These are phyloP conservation scores for Callimorpha dominula DNA, from an alignment of 2,888 invertebrate genomes.

Conservation along the genomic window DNA sequence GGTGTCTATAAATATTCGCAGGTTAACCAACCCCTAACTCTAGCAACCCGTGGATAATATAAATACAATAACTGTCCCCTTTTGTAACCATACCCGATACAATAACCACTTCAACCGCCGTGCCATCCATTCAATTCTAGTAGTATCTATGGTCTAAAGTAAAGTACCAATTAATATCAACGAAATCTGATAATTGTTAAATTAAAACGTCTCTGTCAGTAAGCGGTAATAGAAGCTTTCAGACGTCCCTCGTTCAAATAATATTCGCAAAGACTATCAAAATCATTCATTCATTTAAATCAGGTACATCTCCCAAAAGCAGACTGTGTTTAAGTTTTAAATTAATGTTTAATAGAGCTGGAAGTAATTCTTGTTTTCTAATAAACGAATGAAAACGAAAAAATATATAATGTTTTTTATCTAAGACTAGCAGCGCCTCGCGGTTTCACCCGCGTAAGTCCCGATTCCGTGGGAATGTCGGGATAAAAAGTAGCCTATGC, in stretches of 20 bases:
- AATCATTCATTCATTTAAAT: not conserved
- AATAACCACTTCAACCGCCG: not conserved
- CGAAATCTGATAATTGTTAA: slow-evolving; percentile 7
- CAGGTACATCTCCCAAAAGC: slow-evolving; percentile 4
- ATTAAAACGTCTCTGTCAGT: slow-evolving; percentile 3
- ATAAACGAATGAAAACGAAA: not conserved
- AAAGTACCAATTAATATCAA: not conserved
- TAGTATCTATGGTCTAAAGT: not conserved
- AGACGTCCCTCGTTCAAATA: slow-evolving; percentile 6
- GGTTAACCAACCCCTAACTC: not conserved
- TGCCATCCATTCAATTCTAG: not conserved
- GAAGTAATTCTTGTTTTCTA: not conserved
- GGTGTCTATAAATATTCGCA: not conserved
- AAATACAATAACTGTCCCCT: not conserved
- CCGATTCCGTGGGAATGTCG: too few relatives aligned
- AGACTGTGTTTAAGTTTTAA: slow-evolving; percentile 2
- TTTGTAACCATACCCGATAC: not conserved
- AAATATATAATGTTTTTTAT: not conserved
- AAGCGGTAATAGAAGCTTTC: not conserved
- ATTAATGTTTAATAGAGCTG: not conserved
- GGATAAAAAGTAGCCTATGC: too few relatives aligned
- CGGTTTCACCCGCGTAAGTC: too few relatives aligned
- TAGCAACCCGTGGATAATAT: not conserved
- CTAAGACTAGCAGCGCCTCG: too few relatives aligned
- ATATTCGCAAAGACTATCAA: slow-evolving; percentile 6